phyloP scores from a whole-genome alignment of 2,888 invertebrate species.

The Tetranychus truncatus region DNA sequence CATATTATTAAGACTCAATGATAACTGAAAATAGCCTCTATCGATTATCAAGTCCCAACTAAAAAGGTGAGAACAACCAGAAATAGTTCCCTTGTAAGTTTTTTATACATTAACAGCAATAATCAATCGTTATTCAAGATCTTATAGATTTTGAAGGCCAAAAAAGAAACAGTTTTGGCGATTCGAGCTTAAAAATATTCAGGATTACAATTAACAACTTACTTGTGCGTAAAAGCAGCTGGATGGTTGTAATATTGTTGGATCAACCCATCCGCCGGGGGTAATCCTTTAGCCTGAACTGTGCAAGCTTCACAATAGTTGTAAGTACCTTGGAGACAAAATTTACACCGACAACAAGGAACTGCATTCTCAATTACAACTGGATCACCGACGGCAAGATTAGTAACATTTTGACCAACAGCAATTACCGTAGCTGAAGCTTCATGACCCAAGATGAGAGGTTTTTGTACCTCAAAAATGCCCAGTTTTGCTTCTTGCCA shows the following conservation, averaged over 20 bases:
- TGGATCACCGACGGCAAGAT: constrained; percentile 21
- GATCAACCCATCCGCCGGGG: constrained; percentile 75
- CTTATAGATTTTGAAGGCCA: too few relatives aligned
- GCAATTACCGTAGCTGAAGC: constrained; percentile 20
- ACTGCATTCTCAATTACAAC: constrained; percentile 23
- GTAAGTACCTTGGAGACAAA: constrained; percentile 21
- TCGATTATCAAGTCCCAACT: too few relatives aligned
- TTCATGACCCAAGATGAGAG: constrained; percentile 23
- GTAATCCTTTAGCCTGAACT: constrained; percentile 32
- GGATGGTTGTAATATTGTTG: constrained; percentile 69
- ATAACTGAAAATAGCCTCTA: too few relatives aligned
- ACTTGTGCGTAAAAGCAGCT: constrained; percentile 35
- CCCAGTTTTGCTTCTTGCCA: constrained; percentile 19
- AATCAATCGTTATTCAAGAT: too few relatives aligned
- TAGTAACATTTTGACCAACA: constrained; percentile 17
- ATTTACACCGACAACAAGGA: constrained; percentile 20
- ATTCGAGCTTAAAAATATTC: too few relatives aligned
- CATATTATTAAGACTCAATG: too few relatives aligned
- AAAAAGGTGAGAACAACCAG: too few relatives aligned
- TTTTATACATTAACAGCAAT: too few relatives aligned
- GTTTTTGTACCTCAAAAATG: constrained; percentile 18
- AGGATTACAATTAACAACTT: background rate
- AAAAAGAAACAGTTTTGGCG: too few relatives aligned
- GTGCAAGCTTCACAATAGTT: constrained; percentile 21
- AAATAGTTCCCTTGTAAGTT: too few relatives aligned